These are phyloP conservation scores for Frankliniella intonsa DNA, from an alignment of 2,888 invertebrate genomes.

Conservation along the genomic window DNA sequence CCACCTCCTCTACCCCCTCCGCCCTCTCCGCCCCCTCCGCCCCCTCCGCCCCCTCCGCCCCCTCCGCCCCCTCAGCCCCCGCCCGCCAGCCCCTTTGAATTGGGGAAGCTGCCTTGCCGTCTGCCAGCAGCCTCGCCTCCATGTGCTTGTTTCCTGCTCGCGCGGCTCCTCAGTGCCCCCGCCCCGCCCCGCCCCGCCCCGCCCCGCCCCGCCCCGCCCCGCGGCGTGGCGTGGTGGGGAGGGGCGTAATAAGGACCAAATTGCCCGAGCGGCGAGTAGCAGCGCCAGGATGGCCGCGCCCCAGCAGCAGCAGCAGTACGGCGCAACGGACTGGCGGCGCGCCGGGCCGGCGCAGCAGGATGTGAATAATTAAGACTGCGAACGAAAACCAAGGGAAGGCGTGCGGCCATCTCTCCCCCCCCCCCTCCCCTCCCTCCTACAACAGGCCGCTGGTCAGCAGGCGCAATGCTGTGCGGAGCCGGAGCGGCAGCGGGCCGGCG, in stretches of 20 bases:
- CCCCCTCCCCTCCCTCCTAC: neutral
- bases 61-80: no score
- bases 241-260: conserved; percentile 8
- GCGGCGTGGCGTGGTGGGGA: neutral
- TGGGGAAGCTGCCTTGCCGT: no score
- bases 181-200: neutral
- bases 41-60: no score
- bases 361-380: conserved; percentile 22
- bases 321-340: neutral
- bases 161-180: neutral
- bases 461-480: no score
- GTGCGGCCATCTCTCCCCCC: neutral
- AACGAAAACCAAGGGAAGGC: neutral
- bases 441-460: no score
- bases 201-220: neutral
- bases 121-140: neutral
- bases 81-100: no score
- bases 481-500: no score
- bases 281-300: neutral
- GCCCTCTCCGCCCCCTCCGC: no score
- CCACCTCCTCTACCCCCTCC: no score
- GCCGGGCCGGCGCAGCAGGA: neutral
- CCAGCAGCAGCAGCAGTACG: neutral
- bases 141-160: neutral
- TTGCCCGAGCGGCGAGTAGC: neutral